These are phyloP conservation scores for Bambusicola thoracicus DNA, from an alignment of 2,113 vertebrate species.

Conservation along the genomic window DNA sequence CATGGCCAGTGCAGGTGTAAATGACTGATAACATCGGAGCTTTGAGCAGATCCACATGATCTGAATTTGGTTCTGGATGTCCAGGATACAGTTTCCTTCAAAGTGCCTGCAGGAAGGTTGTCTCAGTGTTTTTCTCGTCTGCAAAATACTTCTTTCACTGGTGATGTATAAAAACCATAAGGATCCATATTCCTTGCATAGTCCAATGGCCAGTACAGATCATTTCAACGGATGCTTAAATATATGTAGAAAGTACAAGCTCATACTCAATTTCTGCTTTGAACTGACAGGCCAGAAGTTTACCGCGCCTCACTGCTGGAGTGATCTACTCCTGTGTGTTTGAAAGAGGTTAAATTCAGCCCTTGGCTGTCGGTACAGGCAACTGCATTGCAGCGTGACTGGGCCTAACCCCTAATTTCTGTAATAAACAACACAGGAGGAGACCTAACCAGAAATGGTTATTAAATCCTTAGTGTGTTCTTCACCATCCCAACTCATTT, in stretches of 20 bases:
- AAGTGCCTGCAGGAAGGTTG: conserved; percentile 2
- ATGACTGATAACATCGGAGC: not conserved
- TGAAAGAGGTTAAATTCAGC: conserved; percentile 1
- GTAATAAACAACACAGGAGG: not conserved
- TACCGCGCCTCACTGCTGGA: not conserved
- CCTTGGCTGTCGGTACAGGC: not conserved
- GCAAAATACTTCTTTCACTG: conserved; percentile 1
- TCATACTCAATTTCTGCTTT: not conserved
- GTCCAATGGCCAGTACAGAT: not conserved
- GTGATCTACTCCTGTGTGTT: not conserved
- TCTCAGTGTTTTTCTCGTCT: conserved; percentile 18
- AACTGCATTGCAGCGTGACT: not conserved
- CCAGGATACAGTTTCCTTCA: conserved; percentile 46
- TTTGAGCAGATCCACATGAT: not conserved
- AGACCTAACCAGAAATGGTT: not conserved
- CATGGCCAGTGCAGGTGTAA: not conserved
- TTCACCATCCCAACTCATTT: not conserved
- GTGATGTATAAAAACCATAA: fast-evolving
- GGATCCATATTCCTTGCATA: not conserved
- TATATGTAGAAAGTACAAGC: not conserved
- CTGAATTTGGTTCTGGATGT: not conserved
- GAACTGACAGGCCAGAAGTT: not conserved
- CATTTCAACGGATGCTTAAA: not conserved
- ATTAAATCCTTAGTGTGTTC: not conserved
- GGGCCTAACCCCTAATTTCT: not conserved